A percentile compares a stretch with the other conserved stretches of the same genome.
Evolutionary conservation across 2,888 invertebrate species (phyloP).

Genomic region (Sphinx pinastri): DNA sequence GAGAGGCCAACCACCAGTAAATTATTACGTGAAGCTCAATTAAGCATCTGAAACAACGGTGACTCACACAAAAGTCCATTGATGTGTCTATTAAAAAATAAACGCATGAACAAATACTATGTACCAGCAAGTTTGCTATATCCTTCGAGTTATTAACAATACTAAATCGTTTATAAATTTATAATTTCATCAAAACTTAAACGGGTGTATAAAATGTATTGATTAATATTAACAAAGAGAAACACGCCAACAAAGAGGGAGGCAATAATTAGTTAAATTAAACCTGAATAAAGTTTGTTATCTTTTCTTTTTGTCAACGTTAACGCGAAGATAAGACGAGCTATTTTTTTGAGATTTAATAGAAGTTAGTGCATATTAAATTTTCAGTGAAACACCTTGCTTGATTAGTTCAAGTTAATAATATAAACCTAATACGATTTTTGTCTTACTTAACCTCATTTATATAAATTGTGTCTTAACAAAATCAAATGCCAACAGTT

Average conservation of each 20-base stretch:
- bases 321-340: conserved; percentile 44
- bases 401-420: not conserved
- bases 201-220: conserved; percentile 32
- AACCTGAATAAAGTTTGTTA: conserved; percentile 62
- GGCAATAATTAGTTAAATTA: conserved; percentile 69
- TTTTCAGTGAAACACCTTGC: not conserved
- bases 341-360: conserved; percentile 50
- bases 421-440: too few species aligned
- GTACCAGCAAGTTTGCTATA: not conserved
- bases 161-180: not conserved
- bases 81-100: too few species aligned
- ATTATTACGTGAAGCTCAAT: too few species aligned
- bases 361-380: conserved; percentile 34
- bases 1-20: too few species aligned
- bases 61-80: too few species aligned
- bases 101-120: too few species aligned
- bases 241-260: conserved; percentile 42
- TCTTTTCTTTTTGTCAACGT: conserved; percentile 57
- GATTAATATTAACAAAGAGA: conserved; percentile 50
- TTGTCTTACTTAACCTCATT: too few species aligned
- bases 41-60: too few species aligned
- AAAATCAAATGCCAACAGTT: too few species aligned
- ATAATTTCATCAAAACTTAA: not conserved
- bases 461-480: too few species aligned
- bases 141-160: not conserved